These are phyloP conservation scores for Falco biarmicus DNA, from an alignment of 2,797 vertebrate genomes.

Conservation along the genomic window DNA sequence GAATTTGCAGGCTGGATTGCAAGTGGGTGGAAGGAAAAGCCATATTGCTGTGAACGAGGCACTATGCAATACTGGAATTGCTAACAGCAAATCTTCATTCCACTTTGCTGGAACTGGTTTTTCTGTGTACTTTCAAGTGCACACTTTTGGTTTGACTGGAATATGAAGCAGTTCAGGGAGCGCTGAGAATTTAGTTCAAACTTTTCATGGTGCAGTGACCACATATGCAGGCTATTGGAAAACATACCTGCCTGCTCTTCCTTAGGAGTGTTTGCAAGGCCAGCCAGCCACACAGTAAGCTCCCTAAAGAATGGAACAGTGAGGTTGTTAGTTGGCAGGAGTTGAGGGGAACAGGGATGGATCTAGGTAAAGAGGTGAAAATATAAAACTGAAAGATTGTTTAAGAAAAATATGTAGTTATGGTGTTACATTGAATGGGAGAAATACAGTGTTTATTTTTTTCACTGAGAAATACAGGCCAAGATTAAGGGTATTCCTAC, in stretches of 20 bases:
- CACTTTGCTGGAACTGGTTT: not conserved
- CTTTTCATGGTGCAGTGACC: not conserved
- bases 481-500: not conserved
- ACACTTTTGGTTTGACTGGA: not conserved
- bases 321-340: not conserved
- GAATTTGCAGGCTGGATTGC: not conserved
- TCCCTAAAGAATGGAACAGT: not conserved
- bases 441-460: not conserved
- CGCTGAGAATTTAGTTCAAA: not conserved
- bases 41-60: not conserved
- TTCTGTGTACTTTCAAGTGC: not conserved
- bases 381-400: not conserved
- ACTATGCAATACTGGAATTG: not conserved
- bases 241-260: not conserved
- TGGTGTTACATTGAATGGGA: not conserved
- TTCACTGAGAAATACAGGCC: not conserved
- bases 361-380: not conserved
- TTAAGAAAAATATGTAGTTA: not conserved
- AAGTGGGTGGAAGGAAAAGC: constrained; percentile 2
- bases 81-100: not conserved
- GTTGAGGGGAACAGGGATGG: not conserved
- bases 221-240: not conserved
- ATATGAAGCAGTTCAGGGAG: not conserved
- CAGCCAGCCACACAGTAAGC: not conserved
- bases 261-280: not conserved